Evolutionary conservation across 37 sponge, comb jelly and placozoan genomes (phyloP), one percentile per base, ranked within the genome.

Genomic region (Chondrilla cf. caribensis): DNA sequence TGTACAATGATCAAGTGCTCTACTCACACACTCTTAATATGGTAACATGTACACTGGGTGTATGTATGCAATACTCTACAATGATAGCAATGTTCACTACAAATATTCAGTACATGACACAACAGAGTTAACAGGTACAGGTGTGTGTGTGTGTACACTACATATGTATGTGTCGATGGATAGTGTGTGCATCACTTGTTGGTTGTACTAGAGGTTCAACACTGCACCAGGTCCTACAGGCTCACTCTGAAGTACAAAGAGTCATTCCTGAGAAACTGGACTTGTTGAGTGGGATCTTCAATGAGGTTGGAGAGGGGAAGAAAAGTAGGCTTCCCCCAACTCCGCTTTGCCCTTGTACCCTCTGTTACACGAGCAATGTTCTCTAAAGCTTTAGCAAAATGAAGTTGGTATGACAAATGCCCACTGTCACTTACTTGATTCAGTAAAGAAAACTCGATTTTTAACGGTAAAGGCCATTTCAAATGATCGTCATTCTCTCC

Each of bases 231-330:
- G n/a, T n/a, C n/a, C n/a, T n/a, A n/a, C n/a, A n/a, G n/a, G n/a
- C n/a, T n/a, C n/a, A 88, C 76, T 22, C 80, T 78, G 51, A 88
- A 88, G 60, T 60, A 84, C 4, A 88, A 39, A 42, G 47, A 38
- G 55, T 83, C 89, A 60, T 87, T 80, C 33, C 76, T 82, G 54
- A 87, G 44, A 33, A 75, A 81, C 57, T 82, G 82, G 39, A 76
- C 70, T 9, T 64, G 44, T 32, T 81, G 42, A 11, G 4, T 60
- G 35, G 51, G 24, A 47, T 47, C 51, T 1, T 60, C 41, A 37
- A 39, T 21, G 8, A 73, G 44, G 22, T 73, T 25, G 7, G 39
- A 0, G 41, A 39, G 76, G 25, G 24, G 43, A 39, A 73, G 31
- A 37, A 73, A 73, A 24, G 38, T 38, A 73, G 9, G n/a, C 19